A percentile compares a stretch with the other conserved stretches of the same genome.
These are phyloP conservation scores for Sprattus sprattus DNA, from an alignment of 2,113 vertebrate genomes.

Conservation along the genomic window DNA sequence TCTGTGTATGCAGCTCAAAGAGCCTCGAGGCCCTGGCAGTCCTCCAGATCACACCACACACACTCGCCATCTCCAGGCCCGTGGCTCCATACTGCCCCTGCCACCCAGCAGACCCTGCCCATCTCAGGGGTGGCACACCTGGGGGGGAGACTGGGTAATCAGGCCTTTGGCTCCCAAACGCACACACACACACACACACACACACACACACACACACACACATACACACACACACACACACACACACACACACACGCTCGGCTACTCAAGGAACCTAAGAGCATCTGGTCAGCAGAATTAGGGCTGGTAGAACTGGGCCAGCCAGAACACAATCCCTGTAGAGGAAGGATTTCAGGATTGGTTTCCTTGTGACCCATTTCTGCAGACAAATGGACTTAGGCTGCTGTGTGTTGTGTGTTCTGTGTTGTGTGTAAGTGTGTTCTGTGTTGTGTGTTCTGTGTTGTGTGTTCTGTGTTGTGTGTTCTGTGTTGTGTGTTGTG, in stretches of 20 bases:
- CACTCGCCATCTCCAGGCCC: not conserved
- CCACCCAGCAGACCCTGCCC: not conserved
- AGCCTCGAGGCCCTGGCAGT: not conserved
- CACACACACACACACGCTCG: no score
- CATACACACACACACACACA: no score
- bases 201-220: no score
- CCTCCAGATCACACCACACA: constrained; percentile 1
- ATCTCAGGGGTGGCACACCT: not conserved
- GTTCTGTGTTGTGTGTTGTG: not conserved
- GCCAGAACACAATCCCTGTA: not conserved
- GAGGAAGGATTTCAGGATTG: not conserved
- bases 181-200: no score
- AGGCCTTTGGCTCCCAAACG: not conserved
- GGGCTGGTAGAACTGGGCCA: not conserved
- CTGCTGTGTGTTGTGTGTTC: not conserved
- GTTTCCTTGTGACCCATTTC: not conserved
- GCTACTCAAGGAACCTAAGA: not conserved
- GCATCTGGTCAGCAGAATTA: not conserved
- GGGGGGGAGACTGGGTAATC: not conserved
- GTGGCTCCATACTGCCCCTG: not conserved
- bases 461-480: no score
- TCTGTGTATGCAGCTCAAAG: not conserved
- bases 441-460: not conserved
- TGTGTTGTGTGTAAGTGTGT: not conserved
- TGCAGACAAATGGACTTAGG: not conserved